Conservation (phyloP, 53 echinoderm and acorn worm species). For the Mesocentrotus franciscanus region DNA sequence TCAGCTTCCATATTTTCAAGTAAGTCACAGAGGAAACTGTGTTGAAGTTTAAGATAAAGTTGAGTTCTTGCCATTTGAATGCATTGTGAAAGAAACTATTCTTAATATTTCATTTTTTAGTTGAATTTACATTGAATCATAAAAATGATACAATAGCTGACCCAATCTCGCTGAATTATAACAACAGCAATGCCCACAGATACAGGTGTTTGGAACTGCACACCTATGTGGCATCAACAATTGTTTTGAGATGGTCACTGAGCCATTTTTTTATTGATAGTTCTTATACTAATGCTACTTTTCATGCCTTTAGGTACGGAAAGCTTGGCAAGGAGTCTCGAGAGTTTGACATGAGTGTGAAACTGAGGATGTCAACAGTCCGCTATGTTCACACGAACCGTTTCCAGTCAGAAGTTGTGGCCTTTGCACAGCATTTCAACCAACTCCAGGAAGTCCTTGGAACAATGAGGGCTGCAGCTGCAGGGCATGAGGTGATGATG, state of each 20-base stretch:
- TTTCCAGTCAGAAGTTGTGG: slow-evolving; percentile 94
- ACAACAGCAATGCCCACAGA: too few relatives aligned
- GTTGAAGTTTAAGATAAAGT: background rate
- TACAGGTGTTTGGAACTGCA: too few relatives aligned
- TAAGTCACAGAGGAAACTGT: slow-evolving; percentile 56
- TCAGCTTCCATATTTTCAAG: slow-evolving; percentile 97
- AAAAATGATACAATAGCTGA: too few relatives aligned
- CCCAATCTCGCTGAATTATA: too few relatives aligned
- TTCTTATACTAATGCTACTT: too few relatives aligned
- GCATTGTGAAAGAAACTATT: too few relatives aligned
- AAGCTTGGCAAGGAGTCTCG: slow-evolving; percentile 80
- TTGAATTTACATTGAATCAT: too few relatives aligned
- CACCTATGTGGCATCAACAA: too few relatives aligned
- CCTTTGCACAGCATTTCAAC: slow-evolving; percentile 96
- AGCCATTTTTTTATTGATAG: too few relatives aligned
- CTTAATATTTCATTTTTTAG: too few relatives aligned
- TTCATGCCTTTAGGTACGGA: slow-evolving; percentile 74
- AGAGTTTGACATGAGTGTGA: slow-evolving; percentile 89
- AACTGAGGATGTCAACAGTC: slow-evolving; percentile 93
- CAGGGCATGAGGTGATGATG: slow-evolving; percentile 82
- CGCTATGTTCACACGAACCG: slow-evolving; percentile 96
- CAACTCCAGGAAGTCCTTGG: slow-evolving; percentile 91
- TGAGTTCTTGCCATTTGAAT: too few relatives aligned
- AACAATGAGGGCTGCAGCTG: slow-evolving; percentile 87
- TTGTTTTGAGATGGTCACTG: too few relatives aligned